Percentiles rank a stretch among this genome's conserved stretches.
These are phyloP conservation scores for Leuciscus idus DNA, from an alignment of 2,113 vertebrate species.

Conservation along the genomic window DNA sequence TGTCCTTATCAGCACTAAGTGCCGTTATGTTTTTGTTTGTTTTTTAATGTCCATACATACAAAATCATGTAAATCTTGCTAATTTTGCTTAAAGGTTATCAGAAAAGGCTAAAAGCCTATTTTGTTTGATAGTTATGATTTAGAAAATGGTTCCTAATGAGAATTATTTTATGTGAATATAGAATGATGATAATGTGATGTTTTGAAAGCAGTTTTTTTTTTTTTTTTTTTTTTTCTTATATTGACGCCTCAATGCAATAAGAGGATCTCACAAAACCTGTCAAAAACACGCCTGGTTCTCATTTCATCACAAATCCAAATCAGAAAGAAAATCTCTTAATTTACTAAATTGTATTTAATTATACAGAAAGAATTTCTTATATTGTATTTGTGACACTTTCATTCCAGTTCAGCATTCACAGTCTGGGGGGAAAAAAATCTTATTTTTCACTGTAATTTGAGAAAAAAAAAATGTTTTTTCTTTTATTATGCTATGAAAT, in stretches of 20 bases:
- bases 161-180: background rate
- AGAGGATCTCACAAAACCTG: background rate
- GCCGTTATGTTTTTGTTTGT: background rate
- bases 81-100: background rate
- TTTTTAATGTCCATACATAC: background rate
- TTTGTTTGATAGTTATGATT: background rate
- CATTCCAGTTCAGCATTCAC: background rate
- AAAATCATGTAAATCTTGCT: background rate
- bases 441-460: background rate
- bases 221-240: background rate
- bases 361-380: background rate
- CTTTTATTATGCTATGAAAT: background rate
- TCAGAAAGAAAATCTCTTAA: background rate
- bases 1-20: constrained; percentile 23
- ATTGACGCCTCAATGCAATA: background rate
- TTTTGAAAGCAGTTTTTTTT: background rate
- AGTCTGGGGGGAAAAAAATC: background rate
- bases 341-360: background rate
- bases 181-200: background rate
- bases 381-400: background rate
- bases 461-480: background rate
- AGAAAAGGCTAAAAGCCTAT: background rate
- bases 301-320: background rate
- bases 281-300: background rate
- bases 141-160: background rate